A percentile compares a stretch with the other conserved stretches of the same genome.
These are phyloP conservation scores for Hypocryptadius cinnamomeus DNA, from an alignment of 2,113 vertebrate genomes.

Conservation along the genomic window DNA sequence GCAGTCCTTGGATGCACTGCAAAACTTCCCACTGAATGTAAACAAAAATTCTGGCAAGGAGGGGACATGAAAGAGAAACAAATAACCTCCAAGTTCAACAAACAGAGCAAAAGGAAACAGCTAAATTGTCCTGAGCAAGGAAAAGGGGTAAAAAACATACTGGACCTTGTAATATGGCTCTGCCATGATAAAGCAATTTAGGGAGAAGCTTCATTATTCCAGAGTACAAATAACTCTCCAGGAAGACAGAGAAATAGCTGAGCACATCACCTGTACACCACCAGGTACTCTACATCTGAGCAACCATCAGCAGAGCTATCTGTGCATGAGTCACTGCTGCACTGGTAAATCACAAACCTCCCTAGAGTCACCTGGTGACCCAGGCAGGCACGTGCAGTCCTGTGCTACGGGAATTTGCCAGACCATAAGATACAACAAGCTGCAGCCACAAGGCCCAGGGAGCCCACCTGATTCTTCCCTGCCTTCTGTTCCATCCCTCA, in stretches of 20 bases:
- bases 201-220: neutral
- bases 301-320: neutral
- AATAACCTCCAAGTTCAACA: conserved; percentile 1
- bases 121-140: neutral
- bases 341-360: neutral
- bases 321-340: neutral
- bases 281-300: neutral
- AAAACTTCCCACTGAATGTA: neutral
- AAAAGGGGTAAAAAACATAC: neutral
- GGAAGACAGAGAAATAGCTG: neutral
- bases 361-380: neutral
- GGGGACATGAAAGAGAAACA: neutral
- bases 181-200: neutral
- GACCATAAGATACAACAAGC: neutral
- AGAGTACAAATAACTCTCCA: neutral
- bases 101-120: neutral
- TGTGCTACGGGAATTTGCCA: neutral
- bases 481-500: neutral
- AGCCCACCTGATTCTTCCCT: neutral
- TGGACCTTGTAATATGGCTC: neutral
- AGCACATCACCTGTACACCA: neutral
- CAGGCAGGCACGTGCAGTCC: neutral
- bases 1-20: neutral
- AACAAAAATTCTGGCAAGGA: neutral
- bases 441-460: neutral